Conservation (phyloP, 2,113 vertebrate species). For the Excalfactoria chinensis region DNA sequence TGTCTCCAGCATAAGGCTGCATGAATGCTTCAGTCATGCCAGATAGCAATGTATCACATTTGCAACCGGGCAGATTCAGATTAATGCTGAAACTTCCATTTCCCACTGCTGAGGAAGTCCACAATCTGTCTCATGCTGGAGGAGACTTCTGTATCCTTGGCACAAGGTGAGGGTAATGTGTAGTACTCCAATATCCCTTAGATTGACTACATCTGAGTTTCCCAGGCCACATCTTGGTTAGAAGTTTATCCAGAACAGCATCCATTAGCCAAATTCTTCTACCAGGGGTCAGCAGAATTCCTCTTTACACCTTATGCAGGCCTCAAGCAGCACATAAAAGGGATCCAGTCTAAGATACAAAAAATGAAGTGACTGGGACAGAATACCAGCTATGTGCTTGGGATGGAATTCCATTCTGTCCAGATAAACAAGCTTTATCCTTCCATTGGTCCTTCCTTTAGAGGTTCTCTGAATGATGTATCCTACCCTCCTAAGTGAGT, state of each 20-base stretch:
- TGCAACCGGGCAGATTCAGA: too few relatives aligned
- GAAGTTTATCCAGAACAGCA: background rate
- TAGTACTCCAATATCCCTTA: background rate
- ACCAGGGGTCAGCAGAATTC: background rate
- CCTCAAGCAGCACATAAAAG: background rate
- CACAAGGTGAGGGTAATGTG: background rate
- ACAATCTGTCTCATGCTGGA: background rate
- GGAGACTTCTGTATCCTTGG: background rate
- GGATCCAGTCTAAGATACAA: background rate
- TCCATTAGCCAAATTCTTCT: background rate
- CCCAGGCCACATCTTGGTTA: too few relatives aligned
- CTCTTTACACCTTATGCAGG: background rate
- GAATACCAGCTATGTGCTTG: too few relatives aligned
- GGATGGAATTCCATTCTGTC: background rate
- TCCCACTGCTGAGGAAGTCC: background rate
- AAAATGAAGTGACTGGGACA: background rate
- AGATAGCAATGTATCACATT: background rate
- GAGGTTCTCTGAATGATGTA: background rate
- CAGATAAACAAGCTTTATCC: background rate
- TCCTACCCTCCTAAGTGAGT: background rate
- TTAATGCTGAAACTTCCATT: background rate
- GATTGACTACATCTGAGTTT: background rate
- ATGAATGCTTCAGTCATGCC: background rate
- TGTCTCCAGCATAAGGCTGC: background rate
- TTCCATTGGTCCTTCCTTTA: background rate